Evolutionary conservation across 2,888 invertebrate genomes (phyloP).

Genomic region (Hetaerina titia): DNA sequence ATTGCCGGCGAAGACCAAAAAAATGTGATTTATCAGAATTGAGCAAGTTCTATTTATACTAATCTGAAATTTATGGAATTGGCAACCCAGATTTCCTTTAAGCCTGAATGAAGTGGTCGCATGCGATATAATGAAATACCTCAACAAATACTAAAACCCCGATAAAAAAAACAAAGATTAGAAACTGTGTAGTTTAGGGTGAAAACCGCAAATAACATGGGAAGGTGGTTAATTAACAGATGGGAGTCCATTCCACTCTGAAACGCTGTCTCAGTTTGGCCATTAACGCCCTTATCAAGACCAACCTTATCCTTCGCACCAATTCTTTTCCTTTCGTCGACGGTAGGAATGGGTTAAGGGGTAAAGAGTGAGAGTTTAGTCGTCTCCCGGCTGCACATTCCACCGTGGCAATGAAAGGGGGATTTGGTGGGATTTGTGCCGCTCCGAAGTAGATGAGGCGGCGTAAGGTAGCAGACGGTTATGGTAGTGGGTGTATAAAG

Average conservation of each 20-base stretch:
- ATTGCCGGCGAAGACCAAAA: too few species aligned
- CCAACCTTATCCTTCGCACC: not conserved
- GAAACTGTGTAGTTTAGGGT: not conserved
- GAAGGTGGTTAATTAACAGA: conserved; percentile 27
- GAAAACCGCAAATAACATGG: not conserved
- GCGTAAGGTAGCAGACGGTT: conserved; percentile 26
- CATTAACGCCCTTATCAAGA: conserved; percentile 39
- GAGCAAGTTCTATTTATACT: too few species aligned
- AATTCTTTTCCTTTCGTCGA: not conserved
- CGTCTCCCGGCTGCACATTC: conserved; percentile 51
- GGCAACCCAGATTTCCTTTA: too few species aligned
- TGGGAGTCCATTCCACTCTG: not conserved
- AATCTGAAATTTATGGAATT: too few species aligned
- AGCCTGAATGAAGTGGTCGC: too few species aligned
- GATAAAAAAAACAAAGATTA: not conserved
- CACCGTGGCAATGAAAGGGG: conserved; percentile 43
- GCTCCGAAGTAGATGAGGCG: conserved; percentile 45
- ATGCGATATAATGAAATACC: too few species aligned
- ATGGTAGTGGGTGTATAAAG: conserved; percentile 33
- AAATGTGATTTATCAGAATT: too few species aligned
- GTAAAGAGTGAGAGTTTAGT: not conserved
- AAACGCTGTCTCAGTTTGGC: not conserved
- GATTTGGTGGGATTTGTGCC: conserved; percentile 54
- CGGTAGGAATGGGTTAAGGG: not conserved
- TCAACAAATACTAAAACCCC: too few species aligned